Conservation (phyloP, 2,113 vertebrate genomes). For the Sapayoa aenigma region DNA sequence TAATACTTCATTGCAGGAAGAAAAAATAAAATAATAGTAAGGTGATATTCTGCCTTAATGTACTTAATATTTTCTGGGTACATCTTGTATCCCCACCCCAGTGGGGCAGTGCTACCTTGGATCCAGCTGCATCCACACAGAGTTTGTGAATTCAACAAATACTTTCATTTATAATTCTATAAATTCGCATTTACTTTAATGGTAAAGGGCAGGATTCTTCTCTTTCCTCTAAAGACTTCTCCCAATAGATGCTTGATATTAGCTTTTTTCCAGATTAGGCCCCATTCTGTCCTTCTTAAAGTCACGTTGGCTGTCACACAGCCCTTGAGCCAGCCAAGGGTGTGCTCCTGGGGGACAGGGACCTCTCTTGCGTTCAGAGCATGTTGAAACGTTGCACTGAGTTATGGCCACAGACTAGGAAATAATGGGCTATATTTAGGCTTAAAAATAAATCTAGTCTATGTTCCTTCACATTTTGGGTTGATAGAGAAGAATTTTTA, state of each 20-base stretch:
- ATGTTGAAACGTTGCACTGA: not conserved
- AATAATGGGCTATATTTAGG: constrained; percentile 12
- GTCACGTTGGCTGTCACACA: not conserved
- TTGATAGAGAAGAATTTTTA: constrained; percentile 9
- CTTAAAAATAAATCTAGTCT: constrained; percentile 17
- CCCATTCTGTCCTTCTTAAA: not conserved
- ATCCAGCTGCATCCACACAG: not conserved
- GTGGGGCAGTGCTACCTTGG: not conserved
- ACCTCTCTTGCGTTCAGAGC: not conserved
- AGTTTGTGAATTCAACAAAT: not conserved
- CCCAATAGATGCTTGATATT: not conserved
- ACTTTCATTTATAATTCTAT: not conserved
- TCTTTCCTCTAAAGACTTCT: not conserved
- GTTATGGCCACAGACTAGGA: not conserved
- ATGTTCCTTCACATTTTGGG: not conserved
- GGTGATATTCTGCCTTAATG: accelerated
- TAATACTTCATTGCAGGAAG: not conserved
- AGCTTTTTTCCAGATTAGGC: not conserved
- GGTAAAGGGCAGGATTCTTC: not conserved
- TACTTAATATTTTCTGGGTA: not conserved
- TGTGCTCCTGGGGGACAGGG: not conserved
- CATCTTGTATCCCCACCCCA: not conserved
- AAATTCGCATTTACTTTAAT: not conserved
- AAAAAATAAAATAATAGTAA: not conserved
- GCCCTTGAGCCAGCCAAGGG: not conserved